Evolutionary conservation across 2,888 invertebrate species (phyloP).

Genomic region (Scelioninae gen. 1): DNA sequence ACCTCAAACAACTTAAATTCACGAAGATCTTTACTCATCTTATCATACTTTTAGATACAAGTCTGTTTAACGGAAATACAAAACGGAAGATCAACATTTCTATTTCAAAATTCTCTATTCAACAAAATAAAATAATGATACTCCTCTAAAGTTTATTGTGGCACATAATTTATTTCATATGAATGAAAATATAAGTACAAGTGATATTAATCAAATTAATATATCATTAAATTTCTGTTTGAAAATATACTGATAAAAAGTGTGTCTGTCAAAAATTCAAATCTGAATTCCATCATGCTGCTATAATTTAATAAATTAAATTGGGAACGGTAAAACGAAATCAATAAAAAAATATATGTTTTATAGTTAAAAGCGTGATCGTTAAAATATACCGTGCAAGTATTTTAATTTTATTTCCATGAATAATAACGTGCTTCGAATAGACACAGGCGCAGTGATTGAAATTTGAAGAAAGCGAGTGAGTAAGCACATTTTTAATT

Average conservation of each 20-base stretch:
- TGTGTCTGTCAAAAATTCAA: slow-evolving; percentile 20
- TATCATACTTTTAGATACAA: slow-evolving; percentile 1
- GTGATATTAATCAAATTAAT: not conserved
- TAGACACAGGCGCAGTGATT: slow-evolving; percentile 48
- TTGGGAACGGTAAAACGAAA: no score
- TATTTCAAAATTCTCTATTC: slow-evolving; percentile 5
- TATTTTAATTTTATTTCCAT: slow-evolving; percentile 62
- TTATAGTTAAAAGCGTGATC: slow-evolving; percentile 5
- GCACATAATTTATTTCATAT: not conserved
- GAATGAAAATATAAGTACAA: not conserved
- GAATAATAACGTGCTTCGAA: slow-evolving; percentile 60
- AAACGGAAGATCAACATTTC: slow-evolving; percentile 17
- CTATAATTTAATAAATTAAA: no score
- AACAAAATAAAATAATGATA: slow-evolving; percentile 16
- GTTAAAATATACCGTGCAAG: slow-evolving; percentile 49
- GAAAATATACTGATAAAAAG: slow-evolving; percentile 4
- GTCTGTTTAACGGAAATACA: slow-evolving; percentile 2
- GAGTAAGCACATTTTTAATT: slow-evolving; percentile 58
- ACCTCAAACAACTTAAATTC: slow-evolving; percentile 13
- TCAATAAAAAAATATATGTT: not conserved
- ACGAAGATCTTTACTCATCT: slow-evolving; percentile 12
- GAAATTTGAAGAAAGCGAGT: slow-evolving; percentile 59
- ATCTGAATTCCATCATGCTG: not conserved
- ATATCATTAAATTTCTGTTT: slow-evolving; percentile 2
- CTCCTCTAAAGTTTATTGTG: slow-evolving; percentile 3